Evolutionary conservation across 2,888 invertebrate species (phyloP), one percentile per base, ranked within the genome.

Genomic region (Stenoptilia bipunctidactyla): DNA sequence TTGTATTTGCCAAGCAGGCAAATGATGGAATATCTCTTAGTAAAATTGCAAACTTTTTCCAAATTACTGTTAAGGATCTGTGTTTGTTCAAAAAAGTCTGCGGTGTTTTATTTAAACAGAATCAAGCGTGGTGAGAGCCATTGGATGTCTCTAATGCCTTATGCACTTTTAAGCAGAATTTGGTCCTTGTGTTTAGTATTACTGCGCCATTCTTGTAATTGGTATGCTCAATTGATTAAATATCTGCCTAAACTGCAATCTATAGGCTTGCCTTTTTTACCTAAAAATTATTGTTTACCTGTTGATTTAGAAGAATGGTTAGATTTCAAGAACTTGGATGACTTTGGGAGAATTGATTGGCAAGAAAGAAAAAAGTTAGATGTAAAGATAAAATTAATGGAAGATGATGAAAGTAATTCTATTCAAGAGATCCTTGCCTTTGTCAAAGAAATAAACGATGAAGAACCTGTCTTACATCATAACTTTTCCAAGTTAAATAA

Each of bases 11-110:
- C 88, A n/a, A 85, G 87, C 2, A 71, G 66, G 45, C 88, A 89
- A 61, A 87, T 87, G 85, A 50, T 88, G 9, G 70, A 88, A 52
- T 88, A 83, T 66, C 48, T 88, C 13, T 57, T 89, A 36, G 56
- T 86, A 1, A 74, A 82, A 52, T 61, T 86, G 2, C 83, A 88
- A 49, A 70, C 86, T 35, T 87, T 88, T 57, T 70, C 84, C 0
- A 87, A 86, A 55, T 58, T 89, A 13, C 84, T 88, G 76, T 50
- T 71, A 27, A 68, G 86, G 44, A 60, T 87, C 35, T 76, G 79
- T 49, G 55, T 75, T 5, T 79, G 75, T 45, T 73, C 86, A 1
- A 77, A 70, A 50, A 64, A 72, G 50, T 70, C 86, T 38, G 84
- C 80, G 15, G 51, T 80, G 34, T 85, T 84, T 54, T 84, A 87